Conservation (phyloP, 2,113 vertebrate genomes). For the Saguinus midas region DNA sequence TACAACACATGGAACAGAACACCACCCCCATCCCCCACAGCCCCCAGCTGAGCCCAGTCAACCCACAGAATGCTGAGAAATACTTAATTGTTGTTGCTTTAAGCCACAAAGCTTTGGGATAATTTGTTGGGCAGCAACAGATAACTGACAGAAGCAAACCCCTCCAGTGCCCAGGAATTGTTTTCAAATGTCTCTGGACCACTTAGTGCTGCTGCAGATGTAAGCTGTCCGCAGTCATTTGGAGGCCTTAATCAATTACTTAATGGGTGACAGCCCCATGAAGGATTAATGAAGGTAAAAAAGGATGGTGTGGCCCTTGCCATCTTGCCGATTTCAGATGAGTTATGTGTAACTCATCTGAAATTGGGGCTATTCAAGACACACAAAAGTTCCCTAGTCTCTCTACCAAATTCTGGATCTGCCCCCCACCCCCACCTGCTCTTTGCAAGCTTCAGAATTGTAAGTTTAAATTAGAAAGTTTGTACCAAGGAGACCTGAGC, state of each 20-base stretch:
- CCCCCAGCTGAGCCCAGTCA: background rate
- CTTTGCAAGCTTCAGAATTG: conserved; percentile 7
- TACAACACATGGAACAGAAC: background rate
- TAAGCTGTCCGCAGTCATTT: background rate
- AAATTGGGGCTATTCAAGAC: background rate
- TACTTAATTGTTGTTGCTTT: conserved; percentile 18
- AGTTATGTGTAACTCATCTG: background rate
- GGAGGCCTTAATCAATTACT: background rate
- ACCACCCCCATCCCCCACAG: background rate
- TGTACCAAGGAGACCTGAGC: background rate
- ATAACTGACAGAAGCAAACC: conserved; percentile 12
- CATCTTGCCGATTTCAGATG: background rate
- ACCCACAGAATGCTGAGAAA: background rate
- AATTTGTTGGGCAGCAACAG: conserved; percentile 1
- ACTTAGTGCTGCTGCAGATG: background rate
- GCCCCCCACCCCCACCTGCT: background rate
- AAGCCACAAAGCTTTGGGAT: conserved; percentile 4
- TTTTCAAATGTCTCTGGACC: background rate
- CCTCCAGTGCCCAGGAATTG: conserved; percentile 11
- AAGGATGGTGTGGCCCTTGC: background rate
- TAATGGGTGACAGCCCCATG: background rate
- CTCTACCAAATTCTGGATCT: conserved; percentile 32
- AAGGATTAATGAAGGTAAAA: background rate
- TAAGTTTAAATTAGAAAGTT: conserved; percentile 2
- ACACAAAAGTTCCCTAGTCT: background rate